Base-by-base conservation (phyloP, 2,113 vertebrate genomes). In the Corythornis vintsioides region DNA sequence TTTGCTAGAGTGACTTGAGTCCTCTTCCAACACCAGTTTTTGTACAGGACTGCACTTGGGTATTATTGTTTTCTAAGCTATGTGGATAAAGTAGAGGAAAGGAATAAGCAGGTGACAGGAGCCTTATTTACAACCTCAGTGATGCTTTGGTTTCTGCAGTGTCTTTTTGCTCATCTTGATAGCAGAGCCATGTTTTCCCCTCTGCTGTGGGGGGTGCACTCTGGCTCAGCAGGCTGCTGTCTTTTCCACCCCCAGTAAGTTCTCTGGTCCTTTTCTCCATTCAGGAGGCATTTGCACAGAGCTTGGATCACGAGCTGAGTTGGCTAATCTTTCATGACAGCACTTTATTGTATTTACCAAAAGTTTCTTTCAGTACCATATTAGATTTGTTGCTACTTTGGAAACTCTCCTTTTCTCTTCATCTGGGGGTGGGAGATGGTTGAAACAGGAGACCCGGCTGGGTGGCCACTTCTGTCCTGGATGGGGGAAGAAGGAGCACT, bases 101-200 rank as follows among this genome's bases (percentile, higher is more conserved):
- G 63, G 25, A 79, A 59, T 31, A 56, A 76, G 6, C 31, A 65
- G 26, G 28, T 90, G 57, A 60, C 9, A 60, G 35, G 26, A 84
- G 25, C 64, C 35, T 84, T 83, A 69, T 83, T 89, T 86, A 17
- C 8, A n/a, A 69, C 28, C 25, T 86, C 31, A 64, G 2, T 13
- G n/a, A 11, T 71, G 13, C 55, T 83, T 60, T 72, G 29, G 1
- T 75, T 93, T 78, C 69, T 0, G 0, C 28, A 1, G 2, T 69
- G 12, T 38, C 18, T 78, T 88, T 83, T 69, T 63, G 50, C 31
- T 71, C 9, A 4, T 13, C 53, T 79, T 2, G 2, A 42, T 53
- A 50, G 15, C 7, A 43, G 7, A 63, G 18, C 47, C n/a, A 1
- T 29, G 28, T 19, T 74, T 73, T 70, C 11, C 10, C 16, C 10